A percentile compares a stretch with the other conserved stretches of the same genome.
Evolutionary conservation across 1,140 invertebrate species (phyloP).

Genomic region (Cydia strobilella): DNA sequence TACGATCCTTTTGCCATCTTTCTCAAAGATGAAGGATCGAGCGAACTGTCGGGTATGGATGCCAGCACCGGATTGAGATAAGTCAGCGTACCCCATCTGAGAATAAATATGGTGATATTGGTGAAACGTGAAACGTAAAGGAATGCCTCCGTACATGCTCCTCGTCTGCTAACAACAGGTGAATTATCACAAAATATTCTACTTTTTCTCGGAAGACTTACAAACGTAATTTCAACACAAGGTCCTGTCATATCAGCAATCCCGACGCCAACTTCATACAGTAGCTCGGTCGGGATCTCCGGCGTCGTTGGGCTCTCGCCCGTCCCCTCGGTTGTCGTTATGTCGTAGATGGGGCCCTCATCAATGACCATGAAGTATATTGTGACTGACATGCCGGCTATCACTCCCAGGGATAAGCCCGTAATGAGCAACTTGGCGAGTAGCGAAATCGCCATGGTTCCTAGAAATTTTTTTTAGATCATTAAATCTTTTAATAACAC

Average conservation of each 20-base stretch:
- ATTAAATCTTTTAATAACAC: too few species aligned
- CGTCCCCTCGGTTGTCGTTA: constrained; percentile 27
- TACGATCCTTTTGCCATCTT: constrained; percentile 86
- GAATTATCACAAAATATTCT: background rate
- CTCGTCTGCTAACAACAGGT: background rate
- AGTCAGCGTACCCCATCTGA: constrained; percentile 96
- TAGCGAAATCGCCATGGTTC: constrained; percentile 52
- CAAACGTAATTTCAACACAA: constrained; percentile 93
- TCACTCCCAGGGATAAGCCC: constrained; percentile 46
- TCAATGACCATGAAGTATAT: constrained; percentile 52
- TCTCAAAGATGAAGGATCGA: constrained; percentile 92
- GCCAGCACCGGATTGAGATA: constrained; percentile 89
- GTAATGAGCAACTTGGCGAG: constrained; percentile 52
- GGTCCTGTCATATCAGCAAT: constrained; percentile 94
- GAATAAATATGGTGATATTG: constrained; percentile 45
- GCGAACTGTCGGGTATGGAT: constrained; percentile 93
- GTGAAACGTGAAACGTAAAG: background rate
- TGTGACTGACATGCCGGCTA: constrained; percentile 51
- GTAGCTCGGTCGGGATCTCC: constrained; percentile 31
- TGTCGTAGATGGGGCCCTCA: constrained; percentile 30
- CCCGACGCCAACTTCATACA: constrained; percentile 85
- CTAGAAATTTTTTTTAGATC: background rate
- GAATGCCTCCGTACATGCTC: background rate
- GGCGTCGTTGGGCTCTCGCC: background rate
- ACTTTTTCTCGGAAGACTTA: constrained; percentile 79